phyloP scores from a whole-genome alignment of 2,797 vertebrate genomes.

The Lagodon rhomboides region DNA sequence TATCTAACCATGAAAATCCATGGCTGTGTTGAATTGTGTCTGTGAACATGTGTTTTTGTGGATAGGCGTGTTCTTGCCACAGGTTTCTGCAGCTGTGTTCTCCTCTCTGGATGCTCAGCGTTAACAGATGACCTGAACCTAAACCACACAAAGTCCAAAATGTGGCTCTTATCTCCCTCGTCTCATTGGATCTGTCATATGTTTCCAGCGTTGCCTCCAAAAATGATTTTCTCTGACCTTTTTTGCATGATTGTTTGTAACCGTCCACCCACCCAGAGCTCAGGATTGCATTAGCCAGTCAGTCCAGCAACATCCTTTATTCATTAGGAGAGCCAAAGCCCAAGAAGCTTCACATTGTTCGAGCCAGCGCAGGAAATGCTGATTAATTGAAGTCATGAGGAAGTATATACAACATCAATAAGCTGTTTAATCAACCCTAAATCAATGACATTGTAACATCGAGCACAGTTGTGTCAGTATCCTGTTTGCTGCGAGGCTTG shows the following conservation, averaged over 20 bases:
- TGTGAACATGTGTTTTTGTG: constrained; percentile 48
- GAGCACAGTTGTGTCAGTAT: constrained; percentile 26
- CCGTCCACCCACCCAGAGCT: constrained; percentile 32
- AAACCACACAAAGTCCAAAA: constrained; percentile 9
- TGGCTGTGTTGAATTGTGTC: constrained; percentile 27
- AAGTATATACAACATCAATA: constrained; percentile 50
- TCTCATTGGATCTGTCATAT: constrained; percentile 35
- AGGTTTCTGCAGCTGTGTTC: constrained; percentile 41
- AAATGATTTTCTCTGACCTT: constrained; percentile 58
- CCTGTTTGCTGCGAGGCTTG: constrained; percentile 26
- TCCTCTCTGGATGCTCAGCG: constrained; percentile 31
- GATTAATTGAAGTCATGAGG: constrained; percentile 38
- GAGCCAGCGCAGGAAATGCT: constrained; percentile 44
- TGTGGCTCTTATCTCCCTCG: not conserved
- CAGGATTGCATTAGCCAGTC: constrained; percentile 51
- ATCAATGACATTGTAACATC: constrained; percentile 46
- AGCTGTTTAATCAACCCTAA: constrained; percentile 52
- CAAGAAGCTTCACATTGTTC: constrained; percentile 33
- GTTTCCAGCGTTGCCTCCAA: constrained; percentile 34
- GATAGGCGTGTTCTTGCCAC: constrained; percentile 16
- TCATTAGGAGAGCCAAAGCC: constrained; percentile 35
- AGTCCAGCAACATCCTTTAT: constrained; percentile 44
- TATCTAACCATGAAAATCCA: constrained; percentile 54
- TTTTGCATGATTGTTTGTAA: constrained; percentile 55
- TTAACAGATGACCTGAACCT: constrained; percentile 47